A percentile compares a stretch with the other conserved stretches of the same genome.
phyloP scores from a whole-genome alignment of 1,140 invertebrate species.

The Plutomurus gul region DNA sequence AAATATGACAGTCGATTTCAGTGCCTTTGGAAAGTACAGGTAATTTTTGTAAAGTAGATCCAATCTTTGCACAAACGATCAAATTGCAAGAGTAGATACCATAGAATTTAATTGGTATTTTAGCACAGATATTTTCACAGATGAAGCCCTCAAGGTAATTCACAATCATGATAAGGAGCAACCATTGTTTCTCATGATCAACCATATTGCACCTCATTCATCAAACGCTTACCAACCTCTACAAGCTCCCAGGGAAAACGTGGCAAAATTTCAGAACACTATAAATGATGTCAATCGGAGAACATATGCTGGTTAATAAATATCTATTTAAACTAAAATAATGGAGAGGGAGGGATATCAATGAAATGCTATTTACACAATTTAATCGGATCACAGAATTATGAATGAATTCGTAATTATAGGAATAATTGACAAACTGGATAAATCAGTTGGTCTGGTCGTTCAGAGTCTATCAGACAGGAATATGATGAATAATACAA shows the following conservation, averaged over 20 bases:
- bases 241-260: constrained; percentile 72
- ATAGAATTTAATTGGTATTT: constrained; percentile 61
- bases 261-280: constrained; percentile 67
- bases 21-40: constrained; percentile 55
- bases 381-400: not conserved
- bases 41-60: constrained; percentile 33
- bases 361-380: not conserved
- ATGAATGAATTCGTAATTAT: not conserved
- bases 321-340: not conserved
- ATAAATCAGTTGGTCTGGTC: constrained; percentile 80
- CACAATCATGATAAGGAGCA: constrained; percentile 62
- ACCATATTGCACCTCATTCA: constrained; percentile 83
- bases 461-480: constrained; percentile 68
- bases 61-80: no score
- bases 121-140: constrained; percentile 80
- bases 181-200: constrained; percentile 82
- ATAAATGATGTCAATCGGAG: constrained; percentile 73
- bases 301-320: constrained; percentile 74
- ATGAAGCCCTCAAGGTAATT: constrained; percentile 74
- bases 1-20: constrained; percentile 49
- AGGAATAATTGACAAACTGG: constrained; percentile 82
- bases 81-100: no score
- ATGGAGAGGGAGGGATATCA: not conserved
- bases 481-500: constrained; percentile 72
- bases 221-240: constrained; percentile 76